phyloP scores from a whole-genome alignment of 2,797 vertebrate species.

The Tauraco hartlaubi region DNA sequence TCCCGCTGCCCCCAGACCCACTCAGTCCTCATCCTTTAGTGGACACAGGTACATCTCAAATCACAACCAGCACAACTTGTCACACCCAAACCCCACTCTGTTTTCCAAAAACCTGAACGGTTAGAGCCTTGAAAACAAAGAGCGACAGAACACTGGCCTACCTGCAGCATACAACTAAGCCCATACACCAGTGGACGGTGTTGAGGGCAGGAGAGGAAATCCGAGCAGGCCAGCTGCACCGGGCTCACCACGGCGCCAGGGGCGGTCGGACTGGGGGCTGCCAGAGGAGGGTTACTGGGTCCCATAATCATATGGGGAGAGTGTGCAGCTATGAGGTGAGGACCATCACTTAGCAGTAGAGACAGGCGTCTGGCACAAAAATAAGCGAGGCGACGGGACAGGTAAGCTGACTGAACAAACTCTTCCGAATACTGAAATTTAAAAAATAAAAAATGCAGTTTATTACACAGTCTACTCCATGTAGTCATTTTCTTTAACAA shows the following conservation, averaged over 20 bases:
- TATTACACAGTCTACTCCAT: not conserved
- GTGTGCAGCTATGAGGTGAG: conserved; percentile 66
- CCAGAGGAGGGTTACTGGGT: conserved; percentile 62
- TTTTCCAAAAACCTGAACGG: not conserved
- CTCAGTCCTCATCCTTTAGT: not conserved
- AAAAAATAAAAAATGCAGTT: not conserved
- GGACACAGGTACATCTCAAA: not conserved
- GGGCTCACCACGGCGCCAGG: conserved; percentile 65
- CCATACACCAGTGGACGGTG: conserved; percentile 81
- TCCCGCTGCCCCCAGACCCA: not conserved
- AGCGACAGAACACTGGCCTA: not conserved
- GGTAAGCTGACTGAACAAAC: conserved; percentile 84
- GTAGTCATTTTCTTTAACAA: not conserved
- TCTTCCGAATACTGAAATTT: conserved; percentile 81
- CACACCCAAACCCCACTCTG: not conserved
- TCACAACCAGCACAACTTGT: not conserved
- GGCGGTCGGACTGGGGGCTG: conserved; percentile 63
- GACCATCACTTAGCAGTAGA: conserved; percentile 74
- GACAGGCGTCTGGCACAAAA: conserved; percentile 82
- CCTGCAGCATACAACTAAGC: conserved; percentile 84
- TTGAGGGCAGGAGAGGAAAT: conserved; percentile 79
- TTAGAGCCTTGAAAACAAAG: not conserved
- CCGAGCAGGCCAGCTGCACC: conserved; percentile 72
- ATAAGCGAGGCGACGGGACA: conserved; percentile 82
- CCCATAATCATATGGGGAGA: conserved; percentile 75